Evolutionary conservation across 2,888 invertebrate genomes (phyloP).

Genomic region (Sclerodermus sp.): DNA sequence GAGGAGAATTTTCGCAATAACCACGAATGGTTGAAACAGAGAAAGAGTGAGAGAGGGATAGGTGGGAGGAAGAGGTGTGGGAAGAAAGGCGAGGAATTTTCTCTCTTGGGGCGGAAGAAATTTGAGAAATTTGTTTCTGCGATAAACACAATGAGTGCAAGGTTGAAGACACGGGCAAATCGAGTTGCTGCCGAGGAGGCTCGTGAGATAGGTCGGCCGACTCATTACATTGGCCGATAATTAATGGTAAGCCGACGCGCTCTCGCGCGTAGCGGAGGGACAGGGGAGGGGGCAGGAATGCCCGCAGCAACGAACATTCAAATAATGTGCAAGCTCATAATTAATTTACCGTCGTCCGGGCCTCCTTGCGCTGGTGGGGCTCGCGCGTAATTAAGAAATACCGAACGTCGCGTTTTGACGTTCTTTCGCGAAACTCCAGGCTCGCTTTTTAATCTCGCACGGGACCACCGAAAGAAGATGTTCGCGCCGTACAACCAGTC

Average conservation of each 20-base stretch:
- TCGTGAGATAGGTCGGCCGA: slow-evolving; percentile 27
- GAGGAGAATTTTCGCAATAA: no score
- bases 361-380: slow-evolving; percentile 9
- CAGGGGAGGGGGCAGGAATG: slow-evolving; percentile 6
- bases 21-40: no score
- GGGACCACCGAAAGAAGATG: no score
- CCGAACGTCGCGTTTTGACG: slow-evolving; percentile 2
- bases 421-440: no score
- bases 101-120: no score
- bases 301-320: slow-evolving; percentile 22
- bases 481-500: no score
- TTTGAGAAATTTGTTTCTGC: background rate
- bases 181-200: slow-evolving; percentile 11
- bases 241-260: slow-evolving; percentile 38
- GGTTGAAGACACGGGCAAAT: slow-evolving; percentile 4
- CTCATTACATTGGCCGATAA: slow-evolving; percentile 41
- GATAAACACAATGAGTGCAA: background rate
- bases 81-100: no score
- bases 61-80: no score
- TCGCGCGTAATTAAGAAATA: slow-evolving; percentile 39
- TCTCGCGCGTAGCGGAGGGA: slow-evolving; percentile 12
- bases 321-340: slow-evolving; percentile 47
- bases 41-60: no score
- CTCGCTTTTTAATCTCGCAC: no score
- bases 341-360: slow-evolving; percentile 36